These are phyloP conservation scores for Drosophila crucigera DNA, from an alignment of 2,888 invertebrate genomes.

Conservation along the genomic window DNA sequence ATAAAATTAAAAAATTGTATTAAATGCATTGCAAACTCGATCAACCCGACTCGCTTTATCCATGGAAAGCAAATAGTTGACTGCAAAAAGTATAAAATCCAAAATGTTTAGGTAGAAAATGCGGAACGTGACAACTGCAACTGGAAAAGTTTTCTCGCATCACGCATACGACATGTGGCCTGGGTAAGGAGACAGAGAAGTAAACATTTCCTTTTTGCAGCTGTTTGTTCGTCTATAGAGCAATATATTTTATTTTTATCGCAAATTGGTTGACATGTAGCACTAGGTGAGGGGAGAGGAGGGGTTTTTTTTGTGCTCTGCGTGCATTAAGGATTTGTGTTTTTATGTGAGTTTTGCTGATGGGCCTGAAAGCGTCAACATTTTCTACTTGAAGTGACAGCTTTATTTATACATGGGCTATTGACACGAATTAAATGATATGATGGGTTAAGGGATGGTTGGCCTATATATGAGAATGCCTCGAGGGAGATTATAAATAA, in stretches of 20 bases:
- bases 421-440: conserved; percentile 51
- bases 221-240: conserved; percentile 62
- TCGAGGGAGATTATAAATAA: background rate
- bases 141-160: conserved; percentile 57
- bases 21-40: background rate
- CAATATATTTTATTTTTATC: conserved; percentile 77
- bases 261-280: conserved; percentile 69
- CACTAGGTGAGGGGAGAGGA: conserved; percentile 2
- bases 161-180: conserved; percentile 63
- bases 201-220: conserved; percentile 15
- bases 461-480: background rate
- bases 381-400: conserved; percentile 47
- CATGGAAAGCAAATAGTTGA: conserved; percentile 9
- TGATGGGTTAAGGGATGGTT: background rate
- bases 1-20: background rate
- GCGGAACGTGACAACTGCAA: conserved; percentile 68
- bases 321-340: conserved; percentile 8
- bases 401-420: conserved; percentile 45
- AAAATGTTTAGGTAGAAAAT: conserved; percentile 67
- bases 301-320: background rate
- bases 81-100: conserved; percentile 23
- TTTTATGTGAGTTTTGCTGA: conserved; percentile 41
- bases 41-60: background rate
- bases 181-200: background rate
- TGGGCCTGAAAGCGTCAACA: conserved; percentile 38